Base-by-base conservation (phyloP, 2,888 invertebrate species). In the Shargacucullia verbasci region DNA sequence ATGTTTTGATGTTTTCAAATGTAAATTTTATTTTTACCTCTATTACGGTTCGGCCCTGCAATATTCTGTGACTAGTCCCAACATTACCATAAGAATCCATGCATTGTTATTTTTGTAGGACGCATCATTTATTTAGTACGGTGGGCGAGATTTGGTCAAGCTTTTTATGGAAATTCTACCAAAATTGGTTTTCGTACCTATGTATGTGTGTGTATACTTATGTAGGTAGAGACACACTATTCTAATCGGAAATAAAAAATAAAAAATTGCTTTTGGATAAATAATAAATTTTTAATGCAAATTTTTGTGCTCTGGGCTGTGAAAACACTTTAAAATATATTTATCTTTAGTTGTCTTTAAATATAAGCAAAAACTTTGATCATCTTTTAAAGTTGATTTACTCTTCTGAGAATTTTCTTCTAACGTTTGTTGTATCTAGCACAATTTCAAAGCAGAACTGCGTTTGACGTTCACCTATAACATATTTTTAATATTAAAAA, bases 1-100 rank as follows among this genome's bases (percentile, higher is more conserved):
- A 44, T 60, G 61, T 63, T 70, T 63, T 56, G 49, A 62, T 69
- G 50, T 57, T 60, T 68, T 68, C 35, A 54, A 66, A 69, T 71
- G 58, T 72, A 54, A 62, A 62, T 70, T 50, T 54, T 55, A 31
- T 39, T 58, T 48, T 53, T 35, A 47, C 29, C 46, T 65, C 12
- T 35, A 35, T 34, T 35, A 31, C n/a, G 14, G 38, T 46, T 70
- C 13, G 34, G 15, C 41, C 39, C 38, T 46, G 45, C 55, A 49
- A 55, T 62, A 49, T 67, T 70, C 12, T 20, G 43, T 20, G 47
- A 40, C 63, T 45, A 27, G 40, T 27, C 45, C 31, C 52, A 13
- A 44, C 13, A 68, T 59, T 71, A 53, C 29, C 55, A 55, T 65
- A 57, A 38, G 20, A 65, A 73, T 64, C 37, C 34, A 10, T 49